A percentile compares a stretch with the other conserved stretches of the same genome.
Conservation (phyloP, 2,797 vertebrate genomes). For the Helicolenus hilgendorfi region DNA sequence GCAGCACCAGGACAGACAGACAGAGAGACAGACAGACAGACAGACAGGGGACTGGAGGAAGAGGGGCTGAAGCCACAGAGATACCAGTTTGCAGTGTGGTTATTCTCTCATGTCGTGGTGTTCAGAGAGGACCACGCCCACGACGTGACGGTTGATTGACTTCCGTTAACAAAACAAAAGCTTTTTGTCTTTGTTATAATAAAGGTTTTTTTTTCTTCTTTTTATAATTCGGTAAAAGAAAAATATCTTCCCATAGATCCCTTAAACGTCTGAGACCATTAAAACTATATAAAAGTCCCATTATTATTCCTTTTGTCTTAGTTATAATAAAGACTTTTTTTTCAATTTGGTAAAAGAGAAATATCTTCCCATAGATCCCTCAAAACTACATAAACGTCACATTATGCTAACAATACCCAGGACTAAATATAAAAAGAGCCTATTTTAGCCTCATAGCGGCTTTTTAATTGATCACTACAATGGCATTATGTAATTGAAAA, state of each 20-base stretch:
- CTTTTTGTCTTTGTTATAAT: neutral
- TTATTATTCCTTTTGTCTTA: too few relatives aligned
- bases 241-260: neutral
- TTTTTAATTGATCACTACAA: too few relatives aligned
- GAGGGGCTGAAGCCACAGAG: neutral
- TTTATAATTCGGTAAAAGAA: too few relatives aligned
- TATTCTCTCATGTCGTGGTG: slow-evolving; percentile 17
- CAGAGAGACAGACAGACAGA: too few relatives aligned
- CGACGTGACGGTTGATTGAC: neutral
- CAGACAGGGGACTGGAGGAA: neutral
- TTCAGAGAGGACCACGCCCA: slow-evolving; percentile 37
- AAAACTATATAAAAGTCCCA: neutral
- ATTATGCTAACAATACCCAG: too few relatives aligned
- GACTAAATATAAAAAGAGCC: too few relatives aligned
- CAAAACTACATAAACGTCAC: too few relatives aligned
- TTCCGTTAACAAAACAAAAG: neutral
- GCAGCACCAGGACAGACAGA: neutral
- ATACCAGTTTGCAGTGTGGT: neutral
- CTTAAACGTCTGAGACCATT: neutral
- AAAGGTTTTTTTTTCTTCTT: neutral
- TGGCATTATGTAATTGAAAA: too few relatives aligned
- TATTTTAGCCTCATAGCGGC: too few relatives aligned
- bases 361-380: too few relatives aligned
- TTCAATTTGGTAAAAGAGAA: too few relatives aligned
- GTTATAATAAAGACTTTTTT: too few relatives aligned